These are phyloP conservation scores for Morpho deidamia DNA, from an alignment of 2,888 invertebrate genomes.

Conservation along the genomic window DNA sequence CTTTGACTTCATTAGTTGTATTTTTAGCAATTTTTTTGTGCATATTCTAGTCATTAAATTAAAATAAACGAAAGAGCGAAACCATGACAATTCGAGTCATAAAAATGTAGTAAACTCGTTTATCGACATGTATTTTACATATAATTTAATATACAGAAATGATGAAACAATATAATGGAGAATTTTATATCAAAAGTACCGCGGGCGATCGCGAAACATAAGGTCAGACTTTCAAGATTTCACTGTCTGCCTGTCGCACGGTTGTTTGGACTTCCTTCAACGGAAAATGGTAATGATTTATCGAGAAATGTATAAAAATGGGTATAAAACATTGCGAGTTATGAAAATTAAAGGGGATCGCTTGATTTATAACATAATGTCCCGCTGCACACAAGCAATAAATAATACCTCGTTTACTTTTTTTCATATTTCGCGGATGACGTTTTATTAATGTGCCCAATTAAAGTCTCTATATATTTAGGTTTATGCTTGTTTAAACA, in stretches of 20 bases:
- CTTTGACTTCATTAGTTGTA: too few species aligned
- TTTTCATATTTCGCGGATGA: slow-evolving; percentile 7
- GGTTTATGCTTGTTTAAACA: too few species aligned
- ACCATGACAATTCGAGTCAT: too few species aligned
- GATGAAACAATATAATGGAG: background rate
- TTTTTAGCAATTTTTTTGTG: too few species aligned
- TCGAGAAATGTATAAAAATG: slow-evolving; percentile 5
- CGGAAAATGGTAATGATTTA: slow-evolving; percentile 14
- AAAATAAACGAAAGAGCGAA: too few species aligned
- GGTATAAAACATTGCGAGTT: background rate
- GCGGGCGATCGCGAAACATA: background rate
- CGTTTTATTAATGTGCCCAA: background rate
- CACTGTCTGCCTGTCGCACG: slow-evolving; percentile 8
- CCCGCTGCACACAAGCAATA: slow-evolving; percentile 5
- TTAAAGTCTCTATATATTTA: background rate
- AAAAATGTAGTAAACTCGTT: too few species aligned
- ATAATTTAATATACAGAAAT: too few species aligned
- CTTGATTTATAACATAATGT: slow-evolving; percentile 9
- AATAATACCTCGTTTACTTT: slow-evolving; percentile 12
- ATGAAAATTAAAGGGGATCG: slow-evolving; percentile 7
- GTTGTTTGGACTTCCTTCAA: slow-evolving; percentile 2
- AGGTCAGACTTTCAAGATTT: slow-evolving; percentile 6
- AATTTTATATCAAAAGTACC: background rate
- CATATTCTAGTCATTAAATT: too few species aligned
- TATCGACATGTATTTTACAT: too few species aligned